A percentile compares a stretch with the other conserved stretches of the same genome.
Conservation (phyloP, 1,140 invertebrate species). For the Drosophila pruinosa region DNA sequence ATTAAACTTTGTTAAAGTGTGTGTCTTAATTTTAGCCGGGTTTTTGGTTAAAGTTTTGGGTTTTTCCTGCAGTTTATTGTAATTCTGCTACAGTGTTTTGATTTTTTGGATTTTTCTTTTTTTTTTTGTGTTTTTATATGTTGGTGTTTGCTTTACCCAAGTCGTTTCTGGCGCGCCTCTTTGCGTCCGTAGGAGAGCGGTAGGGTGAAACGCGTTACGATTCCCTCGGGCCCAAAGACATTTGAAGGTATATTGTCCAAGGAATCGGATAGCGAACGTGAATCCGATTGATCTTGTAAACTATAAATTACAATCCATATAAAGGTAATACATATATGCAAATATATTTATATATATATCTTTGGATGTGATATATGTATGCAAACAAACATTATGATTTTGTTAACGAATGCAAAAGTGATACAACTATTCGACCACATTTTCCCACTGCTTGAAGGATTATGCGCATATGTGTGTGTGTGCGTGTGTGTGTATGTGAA, state of each 20-base stretch:
- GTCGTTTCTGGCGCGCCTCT: slow-evolving; percentile 86
- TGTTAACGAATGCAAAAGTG: neutral
- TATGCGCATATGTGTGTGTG: neutral
- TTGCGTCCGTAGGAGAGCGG: slow-evolving; percentile 86
- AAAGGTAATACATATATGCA: slow-evolving; percentile 20
- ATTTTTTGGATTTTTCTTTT: slow-evolving; percentile 15
- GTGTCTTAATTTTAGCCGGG: neutral
- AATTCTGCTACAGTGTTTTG: too few relatives aligned
- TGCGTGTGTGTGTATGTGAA: slow-evolving; percentile 1
- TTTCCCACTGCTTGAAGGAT: neutral
- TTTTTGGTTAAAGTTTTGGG: neutral
- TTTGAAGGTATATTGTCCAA: slow-evolving; percentile 83
- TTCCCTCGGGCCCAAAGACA: slow-evolving; percentile 83
- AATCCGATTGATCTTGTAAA: slow-evolving; percentile 83
- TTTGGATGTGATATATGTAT: neutral
- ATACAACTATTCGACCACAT: neutral
- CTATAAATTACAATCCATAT: slow-evolving; percentile 80
- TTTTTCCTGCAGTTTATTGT: neutral
- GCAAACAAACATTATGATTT: slow-evolving; percentile 2
- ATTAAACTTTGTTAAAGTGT: slow-evolving; percentile 9
- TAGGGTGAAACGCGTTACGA: slow-evolving; percentile 85
- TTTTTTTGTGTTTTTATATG: slow-evolving; percentile 22
- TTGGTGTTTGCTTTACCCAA: slow-evolving; percentile 83
- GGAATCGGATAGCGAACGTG: slow-evolving; percentile 83
- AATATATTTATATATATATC: slow-evolving; percentile 28